These are phyloP conservation scores for Clarias macrocephalus DNA, from an alignment of 2,113 vertebrate species.

Conservation along the genomic window DNA sequence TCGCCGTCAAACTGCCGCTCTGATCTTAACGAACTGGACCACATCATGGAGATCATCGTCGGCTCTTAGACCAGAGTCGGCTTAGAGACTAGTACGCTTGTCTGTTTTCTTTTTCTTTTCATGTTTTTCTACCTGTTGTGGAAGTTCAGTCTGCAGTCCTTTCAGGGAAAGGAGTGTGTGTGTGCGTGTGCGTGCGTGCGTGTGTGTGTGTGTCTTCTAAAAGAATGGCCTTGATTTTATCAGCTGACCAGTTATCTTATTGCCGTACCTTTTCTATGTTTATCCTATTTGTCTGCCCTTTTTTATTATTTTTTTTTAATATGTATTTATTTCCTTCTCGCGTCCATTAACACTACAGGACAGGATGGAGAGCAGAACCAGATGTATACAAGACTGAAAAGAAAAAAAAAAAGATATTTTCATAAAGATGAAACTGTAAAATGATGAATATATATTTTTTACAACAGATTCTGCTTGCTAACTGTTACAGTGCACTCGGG, in stretches of 20 bases:
- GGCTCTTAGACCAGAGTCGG: slow-evolving; percentile 75
- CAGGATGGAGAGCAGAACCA: slow-evolving; percentile 52
- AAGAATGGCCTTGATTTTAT: slow-evolving; percentile 50
- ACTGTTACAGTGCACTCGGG: slow-evolving; percentile 52
- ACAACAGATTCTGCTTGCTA: slow-evolving; percentile 50
- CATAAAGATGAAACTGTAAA: slow-evolving; percentile 53
- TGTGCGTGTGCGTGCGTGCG: background rate
- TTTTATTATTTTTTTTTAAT: background rate
- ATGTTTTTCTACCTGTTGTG: slow-evolving; percentile 49
- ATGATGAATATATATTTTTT: slow-evolving; percentile 58
- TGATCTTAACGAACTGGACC: slow-evolving; percentile 94
- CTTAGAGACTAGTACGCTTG: slow-evolving; percentile 20
- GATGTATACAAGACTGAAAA: slow-evolving; percentile 51
- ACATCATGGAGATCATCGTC: slow-evolving; percentile 96
- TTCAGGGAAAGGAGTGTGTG: slow-evolving; percentile 47
- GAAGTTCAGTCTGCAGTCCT: slow-evolving; percentile 50
- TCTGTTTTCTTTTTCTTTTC: background rate
- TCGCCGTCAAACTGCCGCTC: slow-evolving; percentile 85
- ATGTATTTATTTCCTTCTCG: slow-evolving; percentile 56
- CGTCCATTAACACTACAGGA: slow-evolving; percentile 54
- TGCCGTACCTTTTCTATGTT: slow-evolving; percentile 51
- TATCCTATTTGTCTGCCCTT: slow-evolving; percentile 35
- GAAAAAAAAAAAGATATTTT: slow-evolving; percentile 55
- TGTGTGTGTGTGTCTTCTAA: slow-evolving; percentile 34
- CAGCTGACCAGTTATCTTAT: slow-evolving; percentile 49